phyloP scores from a whole-genome alignment of 2,888 invertebrate genomes.

The Tinea trinotella region DNA sequence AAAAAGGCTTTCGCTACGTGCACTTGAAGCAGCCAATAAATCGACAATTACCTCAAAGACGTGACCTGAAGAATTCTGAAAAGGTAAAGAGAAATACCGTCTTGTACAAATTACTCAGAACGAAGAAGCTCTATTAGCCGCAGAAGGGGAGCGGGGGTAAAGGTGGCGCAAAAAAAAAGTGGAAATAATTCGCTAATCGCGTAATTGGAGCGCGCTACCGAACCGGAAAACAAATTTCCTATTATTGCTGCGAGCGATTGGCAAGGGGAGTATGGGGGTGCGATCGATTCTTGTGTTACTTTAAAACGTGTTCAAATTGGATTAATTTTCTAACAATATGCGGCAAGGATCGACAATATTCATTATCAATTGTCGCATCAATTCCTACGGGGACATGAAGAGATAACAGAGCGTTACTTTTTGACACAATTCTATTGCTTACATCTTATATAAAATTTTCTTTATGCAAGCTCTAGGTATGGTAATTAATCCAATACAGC shows the following conservation, averaged over 20 bases:
- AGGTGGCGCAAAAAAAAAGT: conserved; percentile 50
- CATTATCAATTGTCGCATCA: conserved; percentile 30
- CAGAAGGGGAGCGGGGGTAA: conserved; percentile 1
- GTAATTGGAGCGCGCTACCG: conserved; percentile 70
- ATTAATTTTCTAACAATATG: neutral
- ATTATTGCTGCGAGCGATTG: conserved; percentile 59
- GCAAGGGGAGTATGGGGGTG: conserved; percentile 14
- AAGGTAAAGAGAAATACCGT: conserved; percentile 37
- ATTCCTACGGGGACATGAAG: no score
- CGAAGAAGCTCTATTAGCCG: conserved; percentile 10
- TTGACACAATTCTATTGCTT: no score
- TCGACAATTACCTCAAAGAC: conserved; percentile 20
- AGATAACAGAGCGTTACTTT: no score
- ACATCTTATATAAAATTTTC: no score
- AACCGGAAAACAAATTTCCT: conserved; percentile 74
- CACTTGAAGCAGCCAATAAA: conserved; percentile 17
- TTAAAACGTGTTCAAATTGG: neutral
- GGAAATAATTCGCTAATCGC: conserved; percentile 72
- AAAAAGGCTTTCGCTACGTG: conserved; percentile 8
- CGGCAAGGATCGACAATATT: neutral
- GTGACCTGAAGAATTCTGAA: conserved; percentile 18
- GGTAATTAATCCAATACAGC: no score
- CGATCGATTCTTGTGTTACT: neutral
- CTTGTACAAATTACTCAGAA: conserved; percentile 18
- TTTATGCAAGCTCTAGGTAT: no score